phyloP scores from a whole-genome alignment of 2,113 vertebrate genomes.

The Pseudorasbora parva region DNA sequence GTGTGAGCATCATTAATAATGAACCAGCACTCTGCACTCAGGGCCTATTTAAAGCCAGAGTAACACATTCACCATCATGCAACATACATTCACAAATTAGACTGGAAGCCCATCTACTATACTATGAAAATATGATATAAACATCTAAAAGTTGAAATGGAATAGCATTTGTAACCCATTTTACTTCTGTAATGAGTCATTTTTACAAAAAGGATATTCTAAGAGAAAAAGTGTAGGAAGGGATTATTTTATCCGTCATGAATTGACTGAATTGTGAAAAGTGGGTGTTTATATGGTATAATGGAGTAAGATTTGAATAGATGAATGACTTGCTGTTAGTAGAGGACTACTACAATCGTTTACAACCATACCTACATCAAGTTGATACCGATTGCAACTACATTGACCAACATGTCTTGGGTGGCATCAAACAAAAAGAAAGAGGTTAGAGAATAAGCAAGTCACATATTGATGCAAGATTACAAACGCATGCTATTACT shows the following conservation, averaged over 20 bases:
- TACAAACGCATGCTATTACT: neutral
- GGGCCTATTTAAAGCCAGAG: slow-evolving; percentile 9
- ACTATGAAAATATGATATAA: neutral
- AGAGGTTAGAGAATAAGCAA: neutral
- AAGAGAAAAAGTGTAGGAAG: neutral
- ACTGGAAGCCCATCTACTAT: neutral
- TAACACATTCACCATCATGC: neutral
- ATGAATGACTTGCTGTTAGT: neutral
- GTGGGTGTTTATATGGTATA: neutral
- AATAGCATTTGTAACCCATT: too few species aligned
- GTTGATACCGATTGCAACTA: too few species aligned
- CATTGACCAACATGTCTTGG: neutral
- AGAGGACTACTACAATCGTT: too few species aligned
- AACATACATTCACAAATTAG: neutral
- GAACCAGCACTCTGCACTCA: slow-evolving; percentile 47
- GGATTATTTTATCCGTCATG: neutral
- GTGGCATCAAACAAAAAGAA: neutral
- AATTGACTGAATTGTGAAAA: neutral
- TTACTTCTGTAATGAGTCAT: too few species aligned
- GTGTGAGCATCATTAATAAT: slow-evolving; percentile 72
- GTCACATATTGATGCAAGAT: neutral
- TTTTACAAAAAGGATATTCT: too few species aligned
- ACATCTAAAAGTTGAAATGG: too few species aligned
- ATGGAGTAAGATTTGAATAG: neutral
- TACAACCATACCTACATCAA: too few species aligned